Evolutionary conservation across 2,888 invertebrate species (phyloP).

Genomic region (Masnerella sp.): DNA sequence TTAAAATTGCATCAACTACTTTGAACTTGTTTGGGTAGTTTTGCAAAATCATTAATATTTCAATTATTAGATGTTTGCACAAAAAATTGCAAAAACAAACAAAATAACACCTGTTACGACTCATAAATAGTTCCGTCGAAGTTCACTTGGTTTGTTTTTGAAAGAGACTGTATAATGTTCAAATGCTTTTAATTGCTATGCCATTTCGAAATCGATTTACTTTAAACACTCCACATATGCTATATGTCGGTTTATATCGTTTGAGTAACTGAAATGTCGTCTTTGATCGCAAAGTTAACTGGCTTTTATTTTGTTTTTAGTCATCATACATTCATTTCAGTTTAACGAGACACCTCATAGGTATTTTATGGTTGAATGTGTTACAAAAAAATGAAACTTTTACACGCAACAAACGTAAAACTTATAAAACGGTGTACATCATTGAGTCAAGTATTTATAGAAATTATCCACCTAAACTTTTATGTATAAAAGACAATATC

Average conservation of each 20-base stretch:
- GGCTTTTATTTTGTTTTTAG: conserved; percentile 26
- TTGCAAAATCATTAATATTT: too few species aligned
- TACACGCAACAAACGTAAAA: conserved; percentile 13
- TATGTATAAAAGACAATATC: too few species aligned
- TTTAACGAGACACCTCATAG: conserved; percentile 10
- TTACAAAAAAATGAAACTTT: conserved; percentile 13
- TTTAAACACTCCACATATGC: not conserved
- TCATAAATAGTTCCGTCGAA: too few species aligned
- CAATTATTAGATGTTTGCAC: not conserved
- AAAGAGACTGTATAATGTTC: too few species aligned
- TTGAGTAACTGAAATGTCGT: conserved; percentile 23
- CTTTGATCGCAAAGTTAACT: conserved; percentile 29
- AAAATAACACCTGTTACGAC: not conserved
- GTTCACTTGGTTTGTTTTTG: too few species aligned
- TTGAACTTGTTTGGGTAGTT: conserved; percentile 11
- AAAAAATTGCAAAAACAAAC: not conserved
- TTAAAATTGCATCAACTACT: conserved; percentile 11
- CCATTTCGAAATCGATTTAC: conserved; percentile 17
- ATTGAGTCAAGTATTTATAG: conserved; percentile 4
- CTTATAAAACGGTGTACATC: not conserved
- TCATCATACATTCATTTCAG: conserved; percentile 19
- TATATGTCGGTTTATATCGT: conserved; percentile 30
- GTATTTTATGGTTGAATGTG: conserved; percentile 21
- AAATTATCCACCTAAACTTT: too few species aligned
- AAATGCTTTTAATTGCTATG: conserved; percentile 14